phyloP scores from a whole-genome alignment of 2,797 vertebrate species.

The Sparidentex hasta region DNA sequence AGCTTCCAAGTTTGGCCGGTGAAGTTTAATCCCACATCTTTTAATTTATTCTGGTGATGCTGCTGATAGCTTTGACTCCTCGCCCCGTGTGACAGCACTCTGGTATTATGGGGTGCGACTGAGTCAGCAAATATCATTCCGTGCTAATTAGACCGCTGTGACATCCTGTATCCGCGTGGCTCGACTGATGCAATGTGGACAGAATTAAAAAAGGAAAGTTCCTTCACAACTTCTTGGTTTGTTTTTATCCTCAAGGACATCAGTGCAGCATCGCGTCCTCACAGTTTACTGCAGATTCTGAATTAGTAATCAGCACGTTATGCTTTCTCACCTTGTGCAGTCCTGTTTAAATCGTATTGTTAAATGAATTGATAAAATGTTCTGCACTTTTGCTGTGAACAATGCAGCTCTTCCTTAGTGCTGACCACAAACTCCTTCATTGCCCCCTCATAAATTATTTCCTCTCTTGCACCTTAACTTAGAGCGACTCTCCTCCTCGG shows the following conservation, averaged over 20 bases:
- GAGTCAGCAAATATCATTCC: conserved; percentile 50
- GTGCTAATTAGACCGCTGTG: conserved; percentile 60
- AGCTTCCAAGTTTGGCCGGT: neutral
- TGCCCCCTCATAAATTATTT: conserved; percentile 33
- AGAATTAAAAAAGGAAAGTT: conserved; percentile 30
- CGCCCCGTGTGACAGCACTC: conserved; percentile 10
- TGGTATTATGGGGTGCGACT: conserved; percentile 19
- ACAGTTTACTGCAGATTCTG: conserved; percentile 32
- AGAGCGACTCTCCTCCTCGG: neutral
- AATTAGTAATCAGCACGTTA: conserved; percentile 3
- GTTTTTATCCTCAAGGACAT: conserved; percentile 28
- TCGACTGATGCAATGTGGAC: conserved; percentile 49
- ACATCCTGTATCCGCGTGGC: conserved; percentile 42
- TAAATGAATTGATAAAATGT: conserved; percentile 17
- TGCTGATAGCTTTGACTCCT: conserved; percentile 30
- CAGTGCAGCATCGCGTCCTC: conserved; percentile 17
- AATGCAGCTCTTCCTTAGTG: conserved; percentile 29
- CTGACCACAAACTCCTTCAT: conserved; percentile 25
- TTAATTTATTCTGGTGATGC: conserved; percentile 11
- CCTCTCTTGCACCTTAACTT: neutral
- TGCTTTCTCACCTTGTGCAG: neutral
- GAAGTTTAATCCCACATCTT: neutral
- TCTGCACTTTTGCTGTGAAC: neutral
- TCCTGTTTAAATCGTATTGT: conserved; percentile 8
- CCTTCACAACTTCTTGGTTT: conserved; percentile 30